Evolutionary conservation across 1,140 invertebrate genomes (phyloP).

Genomic region (Brachionus plicatilis): DNA sequence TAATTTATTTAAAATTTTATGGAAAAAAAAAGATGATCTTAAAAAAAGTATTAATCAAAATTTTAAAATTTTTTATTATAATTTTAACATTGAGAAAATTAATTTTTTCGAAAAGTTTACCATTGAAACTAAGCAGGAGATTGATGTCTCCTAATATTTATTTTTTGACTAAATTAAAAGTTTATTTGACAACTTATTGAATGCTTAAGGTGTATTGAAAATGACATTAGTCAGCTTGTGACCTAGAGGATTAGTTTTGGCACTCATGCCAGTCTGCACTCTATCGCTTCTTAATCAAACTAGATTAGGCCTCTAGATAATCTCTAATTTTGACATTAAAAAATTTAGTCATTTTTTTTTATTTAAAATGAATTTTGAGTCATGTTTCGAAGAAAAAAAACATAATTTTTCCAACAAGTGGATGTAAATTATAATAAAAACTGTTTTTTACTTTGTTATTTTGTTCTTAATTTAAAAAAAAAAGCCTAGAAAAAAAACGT

Average conservation of each 20-base stretch:
- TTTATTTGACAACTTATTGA: background rate
- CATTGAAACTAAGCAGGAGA: background rate
- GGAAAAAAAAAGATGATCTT: background rate
- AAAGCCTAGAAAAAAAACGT: background rate
- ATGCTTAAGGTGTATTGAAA: background rate
- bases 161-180: background rate
- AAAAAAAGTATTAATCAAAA: background rate
- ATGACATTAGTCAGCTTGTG: background rate
- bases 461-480: background rate
- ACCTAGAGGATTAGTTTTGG: background rate
- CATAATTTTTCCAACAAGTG: background rate
- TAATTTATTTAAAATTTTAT: slow-evolving; percentile 11
- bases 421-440: background rate
- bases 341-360: background rate
- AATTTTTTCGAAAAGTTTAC: background rate
- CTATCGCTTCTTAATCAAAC: background rate
- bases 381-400: background rate
- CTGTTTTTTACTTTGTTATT: background rate
- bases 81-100: background rate
- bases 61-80: slow-evolving; percentile 11
- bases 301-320: background rate
- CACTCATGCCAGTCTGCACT: background rate
- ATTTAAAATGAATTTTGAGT: background rate
- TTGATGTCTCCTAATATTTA: background rate
- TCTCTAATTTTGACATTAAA: background rate